Base-by-base conservation (phyloP, 2,113 vertebrate genomes). In the Scytalopus superciliaris region DNA sequence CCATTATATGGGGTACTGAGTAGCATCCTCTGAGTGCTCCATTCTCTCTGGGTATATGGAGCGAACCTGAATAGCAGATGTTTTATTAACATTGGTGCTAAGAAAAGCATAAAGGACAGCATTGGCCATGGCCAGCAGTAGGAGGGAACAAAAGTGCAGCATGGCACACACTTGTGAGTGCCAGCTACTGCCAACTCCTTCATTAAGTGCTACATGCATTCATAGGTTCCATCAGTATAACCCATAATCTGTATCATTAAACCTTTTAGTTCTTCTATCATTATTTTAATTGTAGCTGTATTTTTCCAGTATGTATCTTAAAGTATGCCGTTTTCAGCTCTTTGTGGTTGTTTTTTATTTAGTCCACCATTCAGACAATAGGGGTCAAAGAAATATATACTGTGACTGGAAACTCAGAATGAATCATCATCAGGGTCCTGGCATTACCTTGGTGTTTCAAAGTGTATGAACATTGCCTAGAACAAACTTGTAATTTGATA, bases 311-410 rank as follows among this genome's bases (percentile, higher is more conserved):
- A 16, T 37, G 14, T 62, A 30, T 37, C 73, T 87, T 76, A 69
- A 59, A 89, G 76, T 60, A 15, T 27, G 45, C 49, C 45, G 75
- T 57, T 96, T 96, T 86, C 86, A 94, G 83, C 78, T 90, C 35
- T 72, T 90, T 85, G 2, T 14, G 35, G 56, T 89, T 89, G 69
- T 37, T 93, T 96, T 92, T 56, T 84, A 66, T 92, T 95, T 91
- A 92, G 87, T 66, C 94, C 81, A 42, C 75, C 70, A 88, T 49
- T 8, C 47, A 92, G 93, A 81, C 49, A 87, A 42, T 31, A 73
- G 35, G 17, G 31, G 70, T 92, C 83, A 94, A 84, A 94, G 45
- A 33, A 87, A 70, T 66, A 89, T 94, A 69, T 70, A 50, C 14
- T 52, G 64, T 84, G 79, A 84, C 35, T 96, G 87, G 83, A 93